Percentiles rank a stretch among this genome's conserved stretches.
Evolutionary conservation across 2,113 vertebrate species (phyloP).

Genomic region (Austrofundulus limnaeus): DNA sequence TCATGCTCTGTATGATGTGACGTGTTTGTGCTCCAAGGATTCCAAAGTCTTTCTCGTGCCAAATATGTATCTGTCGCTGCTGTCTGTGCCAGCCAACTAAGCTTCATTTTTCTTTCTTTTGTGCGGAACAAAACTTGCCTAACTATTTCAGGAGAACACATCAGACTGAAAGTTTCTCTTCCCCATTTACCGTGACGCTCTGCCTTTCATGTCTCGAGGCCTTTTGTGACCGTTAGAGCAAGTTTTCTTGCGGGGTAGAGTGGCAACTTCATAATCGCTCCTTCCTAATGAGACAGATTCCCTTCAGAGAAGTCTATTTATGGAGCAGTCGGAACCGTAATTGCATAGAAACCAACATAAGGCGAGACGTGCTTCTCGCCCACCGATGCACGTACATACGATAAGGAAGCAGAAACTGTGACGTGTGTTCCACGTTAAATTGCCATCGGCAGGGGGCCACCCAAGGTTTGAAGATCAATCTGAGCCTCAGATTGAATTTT

Average conservation of each 20-base stretch:
- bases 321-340: slow-evolving; percentile 33
- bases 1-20: slow-evolving; percentile 46
- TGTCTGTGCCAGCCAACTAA: slow-evolving; percentile 17
- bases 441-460: neutral
- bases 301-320: slow-evolving; percentile 56
- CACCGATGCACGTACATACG: neutral
- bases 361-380: slow-evolving; percentile 5
- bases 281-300: slow-evolving; percentile 56
- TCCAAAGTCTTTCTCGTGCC: slow-evolving; percentile 30
- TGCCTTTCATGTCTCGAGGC: slow-evolving; percentile 28
- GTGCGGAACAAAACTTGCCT: neutral
- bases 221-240: slow-evolving; percentile 38
- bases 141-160: neutral
- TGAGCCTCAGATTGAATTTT: slow-evolving; percentile 16
- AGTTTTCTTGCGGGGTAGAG: slow-evolving; percentile 40
- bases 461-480: slow-evolving; percentile 26
- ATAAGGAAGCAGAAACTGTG: neutral
- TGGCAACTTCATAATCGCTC: slow-evolving; percentile 35
- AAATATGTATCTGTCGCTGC: slow-evolving; percentile 37
- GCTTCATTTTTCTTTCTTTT: slow-evolving; percentile 19
- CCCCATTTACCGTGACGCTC: neutral
- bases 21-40: slow-evolving; percentile 37
- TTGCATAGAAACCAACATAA: slow-evolving; percentile 33
- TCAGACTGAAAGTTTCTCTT: neutral
- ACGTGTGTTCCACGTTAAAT: slow-evolving; percentile 8